These are phyloP conservation scores for Drosophila kepulauana DNA, from an alignment of 1,140 invertebrate genomes.

Conservation along the genomic window DNA sequence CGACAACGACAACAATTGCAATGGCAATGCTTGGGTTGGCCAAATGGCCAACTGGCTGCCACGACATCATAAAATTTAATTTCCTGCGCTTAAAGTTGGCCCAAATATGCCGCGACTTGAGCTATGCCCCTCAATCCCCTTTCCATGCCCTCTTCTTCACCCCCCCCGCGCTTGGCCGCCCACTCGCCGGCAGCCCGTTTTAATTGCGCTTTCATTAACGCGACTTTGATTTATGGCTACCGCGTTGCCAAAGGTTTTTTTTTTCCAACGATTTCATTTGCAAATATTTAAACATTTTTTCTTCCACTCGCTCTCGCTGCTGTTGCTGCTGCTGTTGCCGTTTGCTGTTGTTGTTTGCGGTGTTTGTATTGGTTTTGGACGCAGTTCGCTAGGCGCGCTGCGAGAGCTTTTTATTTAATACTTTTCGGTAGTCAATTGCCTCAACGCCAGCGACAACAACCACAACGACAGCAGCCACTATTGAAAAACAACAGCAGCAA, in stretches of 20 bases:
- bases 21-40: conserved; percentile 45
- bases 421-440: conserved; percentile 78
- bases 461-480: conserved; percentile 18
- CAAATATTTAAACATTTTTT: conserved; percentile 77
- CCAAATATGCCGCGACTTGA: conserved; percentile 66
- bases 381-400: conserved; percentile 42
- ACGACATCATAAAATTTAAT: conserved; percentile 82
- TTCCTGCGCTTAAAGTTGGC: conserved; percentile 81
- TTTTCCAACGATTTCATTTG: conserved; percentile 78
- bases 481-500: conserved; percentile 1
- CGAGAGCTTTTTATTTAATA: conserved; percentile 75
- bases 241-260: conserved; percentile 78
- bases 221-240: conserved; percentile 84
- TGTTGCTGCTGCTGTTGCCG: too few relatives aligned
- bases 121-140: conserved; percentile 1
- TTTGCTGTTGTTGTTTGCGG: conserved; percentile 4
- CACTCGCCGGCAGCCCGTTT: conserved; percentile 65
- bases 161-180: conserved; percentile 2
- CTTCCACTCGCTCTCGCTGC: conserved; percentile 1
- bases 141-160: background rate
- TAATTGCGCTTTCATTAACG: conserved; percentile 84
- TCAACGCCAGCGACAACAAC: conserved; percentile 45
- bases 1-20: conserved; percentile 26
- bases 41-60: conserved; percentile 76
- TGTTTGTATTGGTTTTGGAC: conserved; percentile 76